Conservation (phyloP, 2,797 vertebrate genomes). For the Hydrophis major region DNA sequence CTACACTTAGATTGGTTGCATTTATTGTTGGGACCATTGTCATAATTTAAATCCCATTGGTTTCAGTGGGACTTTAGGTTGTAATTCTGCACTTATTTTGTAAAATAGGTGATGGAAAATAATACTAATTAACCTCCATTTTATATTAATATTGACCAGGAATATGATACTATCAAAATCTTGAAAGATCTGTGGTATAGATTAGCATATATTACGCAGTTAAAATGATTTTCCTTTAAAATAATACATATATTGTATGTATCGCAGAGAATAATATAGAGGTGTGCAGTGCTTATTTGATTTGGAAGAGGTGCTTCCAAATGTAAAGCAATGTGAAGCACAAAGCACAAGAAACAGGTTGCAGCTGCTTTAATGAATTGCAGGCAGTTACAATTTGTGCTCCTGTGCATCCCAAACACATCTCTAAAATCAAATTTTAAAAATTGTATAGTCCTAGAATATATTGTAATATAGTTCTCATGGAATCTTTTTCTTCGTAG, state of each 20-base stretch:
- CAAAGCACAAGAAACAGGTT: background rate
- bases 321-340: background rate
- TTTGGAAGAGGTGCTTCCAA: background rate
- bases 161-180: background rate
- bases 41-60: background rate
- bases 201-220: background rate
- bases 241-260: background rate
- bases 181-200: background rate
- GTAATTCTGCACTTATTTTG: background rate
- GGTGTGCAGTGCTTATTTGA: background rate
- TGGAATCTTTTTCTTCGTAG: slow-evolving; percentile 62
- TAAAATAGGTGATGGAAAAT: background rate
- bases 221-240: background rate
- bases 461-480: background rate
- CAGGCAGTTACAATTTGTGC: background rate
- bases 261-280: background rate
- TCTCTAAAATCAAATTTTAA: background rate
- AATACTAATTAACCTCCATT: background rate
- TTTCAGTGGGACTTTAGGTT: background rate
- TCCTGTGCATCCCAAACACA: background rate
- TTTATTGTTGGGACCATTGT: background rate
- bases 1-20: background rate
- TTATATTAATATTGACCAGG: background rate
- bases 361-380: background rate
- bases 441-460: background rate